Percentiles rank a stretch among this genome's conserved stretches.
These are phyloP conservation scores for Conistra vaccinii DNA, from an alignment of 2,888 invertebrate genomes.

Conservation along the genomic window DNA sequence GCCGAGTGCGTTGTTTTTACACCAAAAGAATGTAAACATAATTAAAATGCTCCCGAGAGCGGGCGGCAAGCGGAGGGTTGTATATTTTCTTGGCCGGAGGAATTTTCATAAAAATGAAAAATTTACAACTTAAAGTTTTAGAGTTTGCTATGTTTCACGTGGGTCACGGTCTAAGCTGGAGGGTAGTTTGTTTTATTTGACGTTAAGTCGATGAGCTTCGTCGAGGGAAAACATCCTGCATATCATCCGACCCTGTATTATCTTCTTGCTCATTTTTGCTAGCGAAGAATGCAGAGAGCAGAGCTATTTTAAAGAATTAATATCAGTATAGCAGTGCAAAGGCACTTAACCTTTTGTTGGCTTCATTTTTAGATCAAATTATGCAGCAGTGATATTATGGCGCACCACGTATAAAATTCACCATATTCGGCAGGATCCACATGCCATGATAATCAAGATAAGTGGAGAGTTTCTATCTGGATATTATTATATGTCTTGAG, in stretches of 20 bases:
- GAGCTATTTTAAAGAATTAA: slow-evolving; percentile 1
- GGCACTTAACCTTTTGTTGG: background rate
- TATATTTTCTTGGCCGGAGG: slow-evolving; percentile 60
- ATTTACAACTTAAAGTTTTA: slow-evolving; percentile 45
- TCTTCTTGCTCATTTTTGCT: slow-evolving; percentile 8
- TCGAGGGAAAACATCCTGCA: slow-evolving; percentile 33
- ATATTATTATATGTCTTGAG: too few species aligned
- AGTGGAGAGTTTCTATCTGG: too few species aligned
- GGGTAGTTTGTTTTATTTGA: slow-evolving; percentile 51
- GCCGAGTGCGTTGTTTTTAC: slow-evolving; percentile 73
- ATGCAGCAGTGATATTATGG: background rate
- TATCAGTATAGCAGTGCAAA: background rate
- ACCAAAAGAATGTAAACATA: slow-evolving; percentile 82
- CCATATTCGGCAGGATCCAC: background rate
- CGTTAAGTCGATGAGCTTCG: slow-evolving; percentile 56
- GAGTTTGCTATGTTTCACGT: slow-evolving; percentile 51
- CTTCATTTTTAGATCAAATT: background rate
- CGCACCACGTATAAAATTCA: background rate
- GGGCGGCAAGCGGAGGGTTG: slow-evolving; percentile 49
- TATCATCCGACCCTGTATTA: slow-evolving; percentile 15
- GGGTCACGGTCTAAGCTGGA: slow-evolving; percentile 34
- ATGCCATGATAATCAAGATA: background rate
- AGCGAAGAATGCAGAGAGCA: background rate
- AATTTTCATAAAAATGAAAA: slow-evolving; percentile 65
- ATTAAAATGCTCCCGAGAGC: slow-evolving; percentile 79